Percentiles rank a stretch among this genome's conserved stretches.
phyloP scores from a whole-genome alignment of 2,113 vertebrate species.

The Lampris megalopsis region DNA sequence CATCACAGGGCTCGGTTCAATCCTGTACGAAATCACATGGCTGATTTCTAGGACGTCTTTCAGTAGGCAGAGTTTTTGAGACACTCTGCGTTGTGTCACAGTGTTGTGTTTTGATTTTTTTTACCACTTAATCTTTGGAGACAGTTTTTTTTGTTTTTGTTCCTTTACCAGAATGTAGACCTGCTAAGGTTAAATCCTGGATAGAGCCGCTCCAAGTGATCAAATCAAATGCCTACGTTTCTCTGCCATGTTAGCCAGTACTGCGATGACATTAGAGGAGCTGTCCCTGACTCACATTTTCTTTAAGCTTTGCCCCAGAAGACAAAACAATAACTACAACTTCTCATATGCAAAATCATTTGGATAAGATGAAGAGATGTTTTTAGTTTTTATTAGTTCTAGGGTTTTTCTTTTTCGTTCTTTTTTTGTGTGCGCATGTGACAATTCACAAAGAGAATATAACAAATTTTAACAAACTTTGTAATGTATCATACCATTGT shows the following conservation, averaged over 20 bases:
- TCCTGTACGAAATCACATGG: not conserved
- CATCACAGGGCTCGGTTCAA: not conserved
- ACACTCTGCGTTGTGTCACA: not conserved
- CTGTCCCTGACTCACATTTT: constrained; percentile 14
- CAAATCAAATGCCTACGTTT: constrained; percentile 16
- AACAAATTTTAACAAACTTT: constrained; percentile 46
- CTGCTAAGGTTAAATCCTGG: constrained; percentile 20
- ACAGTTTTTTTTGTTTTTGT: constrained; percentile 7
- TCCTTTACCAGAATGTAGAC: constrained; percentile 22
- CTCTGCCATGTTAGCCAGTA: constrained; percentile 43
- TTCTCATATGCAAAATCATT: constrained; percentile 12
- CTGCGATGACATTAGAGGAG: constrained; percentile 61
- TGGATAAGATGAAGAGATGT: constrained; percentile 16
- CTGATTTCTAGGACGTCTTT: not conserved
- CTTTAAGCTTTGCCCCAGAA: constrained; percentile 17
- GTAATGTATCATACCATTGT: constrained; percentile 45
- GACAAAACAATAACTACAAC: not conserved
- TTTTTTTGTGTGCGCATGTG: constrained; percentile 55
- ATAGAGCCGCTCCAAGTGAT: constrained; percentile 45
- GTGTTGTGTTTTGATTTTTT: not conserved
- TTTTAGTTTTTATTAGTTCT: not conserved
- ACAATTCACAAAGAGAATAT: constrained; percentile 87
- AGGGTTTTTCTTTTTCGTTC: no score
- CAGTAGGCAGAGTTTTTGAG: not conserved
- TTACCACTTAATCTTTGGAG: not conserved